A percentile compares a stretch with the other conserved stretches of the same genome.
phyloP scores from a whole-genome alignment of 2,113 vertebrate species.

The Engraulis encrasicolus region DNA sequence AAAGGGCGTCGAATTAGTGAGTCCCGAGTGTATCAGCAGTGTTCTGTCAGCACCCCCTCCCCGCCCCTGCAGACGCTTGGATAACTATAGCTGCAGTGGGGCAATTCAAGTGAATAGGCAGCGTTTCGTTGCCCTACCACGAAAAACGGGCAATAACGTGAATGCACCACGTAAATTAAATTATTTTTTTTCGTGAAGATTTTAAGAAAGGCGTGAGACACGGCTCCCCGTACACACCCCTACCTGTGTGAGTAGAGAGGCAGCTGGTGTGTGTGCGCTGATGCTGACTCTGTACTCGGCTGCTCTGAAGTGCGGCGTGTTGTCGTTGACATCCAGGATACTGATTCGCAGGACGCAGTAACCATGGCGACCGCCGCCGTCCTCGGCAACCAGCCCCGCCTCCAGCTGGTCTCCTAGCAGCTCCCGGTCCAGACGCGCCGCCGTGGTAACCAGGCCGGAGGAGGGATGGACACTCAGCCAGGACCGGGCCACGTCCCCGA shows the following conservation, averaged over 20 bases:
- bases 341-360: constrained; percentile 89
- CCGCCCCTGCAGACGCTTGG: no score
- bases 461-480: constrained; percentile 85
- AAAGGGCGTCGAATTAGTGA: no score
- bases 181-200: no score
- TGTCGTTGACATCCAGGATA: constrained; percentile 94
- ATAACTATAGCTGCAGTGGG: no score
- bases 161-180: no score
- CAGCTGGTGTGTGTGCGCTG: constrained; percentile 86
- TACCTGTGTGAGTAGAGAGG: constrained; percentile 86
- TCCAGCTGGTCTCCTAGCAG: constrained; percentile 79
- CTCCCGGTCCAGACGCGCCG: constrained; percentile 90
- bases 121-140: no score
- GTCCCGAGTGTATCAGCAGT: no score
- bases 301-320: constrained; percentile 82
- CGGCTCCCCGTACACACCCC: background rate
- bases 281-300: constrained; percentile 91
- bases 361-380: constrained; percentile 85
- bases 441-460: constrained; percentile 84
- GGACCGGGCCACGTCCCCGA: constrained; percentile 89
- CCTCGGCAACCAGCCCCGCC: constrained; percentile 84
- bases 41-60: no score
- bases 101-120: no score
- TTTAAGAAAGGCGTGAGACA: no score
- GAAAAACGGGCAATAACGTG: no score